Percentiles rank a stretch among this genome's conserved stretches.
Evolutionary conservation across 1,140 invertebrate species (phyloP).

Genomic region (Aphaenogaster rudis): DNA sequence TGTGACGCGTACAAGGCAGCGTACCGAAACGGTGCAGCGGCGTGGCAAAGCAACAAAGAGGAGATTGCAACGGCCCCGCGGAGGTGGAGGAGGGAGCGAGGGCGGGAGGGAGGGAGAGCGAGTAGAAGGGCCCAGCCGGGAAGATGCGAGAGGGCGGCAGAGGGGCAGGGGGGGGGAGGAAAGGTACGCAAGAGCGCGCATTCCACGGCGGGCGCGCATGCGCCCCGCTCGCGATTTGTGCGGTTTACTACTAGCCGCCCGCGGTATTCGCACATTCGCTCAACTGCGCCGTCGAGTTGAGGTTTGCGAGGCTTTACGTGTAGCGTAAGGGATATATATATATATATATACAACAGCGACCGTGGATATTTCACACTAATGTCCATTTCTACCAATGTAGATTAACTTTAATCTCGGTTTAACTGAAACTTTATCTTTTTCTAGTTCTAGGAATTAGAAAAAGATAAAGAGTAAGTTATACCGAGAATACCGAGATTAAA

Average conservation of each 20-base stretch:
- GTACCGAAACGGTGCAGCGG: conserved; percentile 12
- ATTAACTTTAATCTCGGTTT: too few relatives aligned
- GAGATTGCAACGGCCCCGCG: conserved; percentile 52
- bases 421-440: too few relatives aligned
- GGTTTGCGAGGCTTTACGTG: background rate
- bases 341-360: background rate
- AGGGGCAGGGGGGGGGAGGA: background rate
- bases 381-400: too few relatives aligned
- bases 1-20: conserved; percentile 20
- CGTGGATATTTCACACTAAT: too few relatives aligned
- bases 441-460: too few relatives aligned
- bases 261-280: conserved; percentile 77
- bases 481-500: too few relatives aligned
- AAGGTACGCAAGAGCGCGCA: conserved; percentile 75
- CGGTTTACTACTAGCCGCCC: conserved; percentile 28
- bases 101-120: background rate
- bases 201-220: conserved; percentile 82
- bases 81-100: background rate
- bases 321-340: background rate
- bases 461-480: too few relatives aligned
- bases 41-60: conserved; percentile 61
- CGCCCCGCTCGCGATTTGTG: conserved; percentile 62
- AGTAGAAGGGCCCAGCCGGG: conserved; percentile 46
- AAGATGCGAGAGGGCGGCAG: conserved; percentile 18
- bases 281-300: conserved; percentile 45